Conservation (phyloP, 1,140 invertebrate genomes). For the Orchestia grillus region DNA sequence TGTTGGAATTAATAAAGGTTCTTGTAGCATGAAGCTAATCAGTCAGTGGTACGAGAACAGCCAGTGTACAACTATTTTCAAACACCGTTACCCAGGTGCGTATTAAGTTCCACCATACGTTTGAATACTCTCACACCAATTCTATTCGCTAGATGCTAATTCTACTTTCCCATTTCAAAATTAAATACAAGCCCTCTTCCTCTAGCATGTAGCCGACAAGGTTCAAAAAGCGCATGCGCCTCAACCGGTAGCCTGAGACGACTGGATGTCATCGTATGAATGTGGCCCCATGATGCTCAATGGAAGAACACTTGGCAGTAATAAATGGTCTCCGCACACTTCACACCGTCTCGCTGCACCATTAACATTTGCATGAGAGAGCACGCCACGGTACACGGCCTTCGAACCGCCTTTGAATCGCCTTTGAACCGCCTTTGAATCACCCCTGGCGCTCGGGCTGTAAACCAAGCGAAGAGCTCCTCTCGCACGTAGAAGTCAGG, state of each 20-base stretch:
- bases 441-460: neutral
- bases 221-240: neutral
- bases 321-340: neutral
- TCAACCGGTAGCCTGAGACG: neutral
- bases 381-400: neutral
- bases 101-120: neutral
- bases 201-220: neutral
- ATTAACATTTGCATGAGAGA: slow-evolving; percentile 9
- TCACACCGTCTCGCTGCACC: neutral
- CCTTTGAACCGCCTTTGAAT: neutral
- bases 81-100: neutral
- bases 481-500: neutral
- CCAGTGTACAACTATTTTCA: neutral
- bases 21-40: too few relatives aligned
- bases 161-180: neutral
- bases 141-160: neutral
- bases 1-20: too few relatives aligned
- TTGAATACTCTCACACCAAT: neutral
- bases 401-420: neutral
- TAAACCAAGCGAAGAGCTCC: neutral
- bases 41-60: neutral
- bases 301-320: neutral
- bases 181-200: neutral
- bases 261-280: neutral
- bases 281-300: neutral